These are phyloP conservation scores for Eulemur coronatus DNA, from an alignment of 2,797 vertebrate species.

Conservation along the genomic window DNA sequence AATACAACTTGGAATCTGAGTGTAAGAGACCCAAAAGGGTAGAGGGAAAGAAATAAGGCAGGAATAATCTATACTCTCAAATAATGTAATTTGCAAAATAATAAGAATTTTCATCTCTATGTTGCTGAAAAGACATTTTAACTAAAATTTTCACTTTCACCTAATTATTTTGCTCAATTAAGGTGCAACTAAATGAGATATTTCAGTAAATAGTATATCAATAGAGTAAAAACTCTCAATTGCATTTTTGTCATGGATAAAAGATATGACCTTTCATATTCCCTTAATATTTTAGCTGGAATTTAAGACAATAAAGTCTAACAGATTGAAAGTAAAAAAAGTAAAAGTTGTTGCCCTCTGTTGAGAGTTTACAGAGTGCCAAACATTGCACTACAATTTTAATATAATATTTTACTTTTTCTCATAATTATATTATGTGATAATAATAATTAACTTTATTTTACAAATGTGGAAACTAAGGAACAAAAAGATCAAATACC, in stretches of 20 bases:
- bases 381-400: not conserved
- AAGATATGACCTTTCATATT: not conserved
- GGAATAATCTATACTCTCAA: not conserved
- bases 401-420: not conserved
- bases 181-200: not conserved
- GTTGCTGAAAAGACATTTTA: not conserved
- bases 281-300: not conserved
- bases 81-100: not conserved
- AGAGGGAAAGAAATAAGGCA: not conserved
- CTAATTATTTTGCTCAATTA: not conserved
- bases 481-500: not conserved
- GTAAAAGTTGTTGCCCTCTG: not conserved
- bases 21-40: not conserved
- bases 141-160: not conserved
- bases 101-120: not conserved
- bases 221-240: not conserved
- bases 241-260: not conserved
- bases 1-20: not conserved
- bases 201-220: not conserved
- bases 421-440: not conserved
- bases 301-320: not conserved
- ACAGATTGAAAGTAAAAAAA: not conserved
- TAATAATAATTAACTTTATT: not conserved
- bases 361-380: not conserved
- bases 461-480: not conserved